Percentiles rank a stretch among this genome's conserved stretches.
Conservation (phyloP, 2,797 vertebrate genomes). For the Alca torda region DNA sequence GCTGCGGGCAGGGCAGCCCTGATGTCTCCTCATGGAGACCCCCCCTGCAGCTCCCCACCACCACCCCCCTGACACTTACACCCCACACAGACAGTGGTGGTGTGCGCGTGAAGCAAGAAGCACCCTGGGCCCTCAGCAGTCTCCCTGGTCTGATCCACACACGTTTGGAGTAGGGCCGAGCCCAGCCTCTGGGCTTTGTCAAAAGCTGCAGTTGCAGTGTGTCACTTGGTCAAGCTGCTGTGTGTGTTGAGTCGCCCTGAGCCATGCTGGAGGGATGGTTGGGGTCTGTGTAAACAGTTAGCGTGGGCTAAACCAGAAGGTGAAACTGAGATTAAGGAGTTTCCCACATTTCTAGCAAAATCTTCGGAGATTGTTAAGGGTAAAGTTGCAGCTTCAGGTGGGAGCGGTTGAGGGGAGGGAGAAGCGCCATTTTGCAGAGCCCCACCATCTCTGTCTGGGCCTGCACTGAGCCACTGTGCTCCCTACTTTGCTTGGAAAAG, state of each 20-base stretch:
- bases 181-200: not conserved
- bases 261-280: rapidly evolving
- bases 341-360: not conserved
- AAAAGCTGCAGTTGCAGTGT: not conserved
- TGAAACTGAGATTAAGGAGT: not conserved
- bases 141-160: not conserved
- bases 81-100: too few relatives aligned
- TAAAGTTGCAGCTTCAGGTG: not conserved
- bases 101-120: not conserved
- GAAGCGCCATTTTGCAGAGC: rapidly evolving
- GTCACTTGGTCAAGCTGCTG: rapidly evolving
- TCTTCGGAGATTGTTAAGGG: not conserved
- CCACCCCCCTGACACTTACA: not conserved
- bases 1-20: not conserved
- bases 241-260: rapidly evolving
- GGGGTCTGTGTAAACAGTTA: rapidly evolving
- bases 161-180: rapidly evolving
- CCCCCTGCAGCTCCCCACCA: rapidly evolving
- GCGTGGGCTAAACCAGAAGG: not conserved
- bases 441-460: not conserved
- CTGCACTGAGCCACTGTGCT: not conserved
- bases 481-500: not conserved
- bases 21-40: not conserved
- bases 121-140: not conserved
- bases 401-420: not conserved